Evolutionary conservation across 2,113 vertebrate species (phyloP).

Genomic region (Elaphurus davidianus): DNA sequence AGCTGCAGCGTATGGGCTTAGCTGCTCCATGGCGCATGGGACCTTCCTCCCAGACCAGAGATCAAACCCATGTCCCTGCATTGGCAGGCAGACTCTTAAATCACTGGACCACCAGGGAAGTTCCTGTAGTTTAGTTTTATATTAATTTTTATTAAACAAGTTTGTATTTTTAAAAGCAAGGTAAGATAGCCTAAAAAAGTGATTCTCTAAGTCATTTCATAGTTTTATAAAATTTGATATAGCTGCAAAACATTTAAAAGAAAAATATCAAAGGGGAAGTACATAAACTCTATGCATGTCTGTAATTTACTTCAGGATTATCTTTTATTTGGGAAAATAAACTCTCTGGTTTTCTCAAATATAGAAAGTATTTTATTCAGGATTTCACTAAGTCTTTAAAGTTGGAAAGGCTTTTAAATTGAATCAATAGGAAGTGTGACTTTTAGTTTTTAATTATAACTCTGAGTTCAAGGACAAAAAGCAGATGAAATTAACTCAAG

Average conservation of each 20-base stretch:
- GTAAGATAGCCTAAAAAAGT: background rate
- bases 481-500: background rate
- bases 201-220: background rate
- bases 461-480: constrained; percentile 20
- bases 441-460: constrained; percentile 21
- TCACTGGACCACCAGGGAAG: background rate
- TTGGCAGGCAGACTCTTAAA: background rate
- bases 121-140: background rate
- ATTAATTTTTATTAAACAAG: background rate
- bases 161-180: constrained; percentile 9
- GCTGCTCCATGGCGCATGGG: background rate
- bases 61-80: background rate
- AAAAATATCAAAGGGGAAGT: constrained; percentile 9
- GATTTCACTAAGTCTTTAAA: background rate
- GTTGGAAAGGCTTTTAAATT: background rate
- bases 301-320: constrained; percentile 6
- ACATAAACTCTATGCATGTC: background rate
- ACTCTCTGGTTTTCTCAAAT: background rate
- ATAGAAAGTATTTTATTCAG: background rate
- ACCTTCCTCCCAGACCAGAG: background rate
- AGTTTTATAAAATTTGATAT: background rate
- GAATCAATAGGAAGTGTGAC: background rate
- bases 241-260: background rate
- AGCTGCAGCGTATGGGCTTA: background rate
- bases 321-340: constrained; percentile 30